A percentile compares a stretch with the other conserved stretches of the same genome.
Conservation (phyloP, 2,113 vertebrate genomes). For the Melospiza georgiana region DNA sequence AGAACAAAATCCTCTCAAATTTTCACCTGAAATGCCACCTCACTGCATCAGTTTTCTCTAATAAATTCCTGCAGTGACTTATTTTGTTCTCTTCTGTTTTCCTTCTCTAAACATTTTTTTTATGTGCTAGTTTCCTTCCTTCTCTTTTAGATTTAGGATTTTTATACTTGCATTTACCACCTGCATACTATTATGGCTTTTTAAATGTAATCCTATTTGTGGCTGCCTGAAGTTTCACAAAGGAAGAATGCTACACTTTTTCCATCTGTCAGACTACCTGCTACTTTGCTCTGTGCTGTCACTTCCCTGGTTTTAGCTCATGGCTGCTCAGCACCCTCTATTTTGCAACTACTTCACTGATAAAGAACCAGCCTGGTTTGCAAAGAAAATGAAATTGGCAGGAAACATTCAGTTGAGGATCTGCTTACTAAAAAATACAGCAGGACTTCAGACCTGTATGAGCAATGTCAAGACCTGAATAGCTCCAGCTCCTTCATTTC, state of each 20-base stretch:
- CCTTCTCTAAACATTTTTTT: background rate
- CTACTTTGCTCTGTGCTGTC: background rate
- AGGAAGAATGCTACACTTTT: background rate
- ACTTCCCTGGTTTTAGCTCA: background rate
- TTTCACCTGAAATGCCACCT: conserved; percentile 16
- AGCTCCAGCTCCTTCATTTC: background rate
- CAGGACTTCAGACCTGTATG: background rate
- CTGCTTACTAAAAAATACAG: background rate
- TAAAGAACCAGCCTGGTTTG: background rate
- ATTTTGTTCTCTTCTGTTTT: background rate
- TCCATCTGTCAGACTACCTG: background rate
- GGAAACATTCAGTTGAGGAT: background rate
- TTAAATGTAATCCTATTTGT: background rate
- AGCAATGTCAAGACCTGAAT: background rate
- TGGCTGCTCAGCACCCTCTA: background rate
- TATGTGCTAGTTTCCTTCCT: background rate
- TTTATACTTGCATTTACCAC: background rate
- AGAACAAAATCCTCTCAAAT: background rate
- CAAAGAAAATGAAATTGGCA: background rate
- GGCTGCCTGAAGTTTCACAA: background rate
- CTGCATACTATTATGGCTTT: background rate
- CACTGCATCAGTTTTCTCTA: background rate
- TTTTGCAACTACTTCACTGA: background rate
- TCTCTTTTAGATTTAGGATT: background rate
- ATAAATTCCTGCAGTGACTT: background rate